Percentiles rank a stretch among this genome's conserved stretches.
Conservation (phyloP, 2,797 vertebrate species). For the Microctenopoma steveboyesi region DNA sequence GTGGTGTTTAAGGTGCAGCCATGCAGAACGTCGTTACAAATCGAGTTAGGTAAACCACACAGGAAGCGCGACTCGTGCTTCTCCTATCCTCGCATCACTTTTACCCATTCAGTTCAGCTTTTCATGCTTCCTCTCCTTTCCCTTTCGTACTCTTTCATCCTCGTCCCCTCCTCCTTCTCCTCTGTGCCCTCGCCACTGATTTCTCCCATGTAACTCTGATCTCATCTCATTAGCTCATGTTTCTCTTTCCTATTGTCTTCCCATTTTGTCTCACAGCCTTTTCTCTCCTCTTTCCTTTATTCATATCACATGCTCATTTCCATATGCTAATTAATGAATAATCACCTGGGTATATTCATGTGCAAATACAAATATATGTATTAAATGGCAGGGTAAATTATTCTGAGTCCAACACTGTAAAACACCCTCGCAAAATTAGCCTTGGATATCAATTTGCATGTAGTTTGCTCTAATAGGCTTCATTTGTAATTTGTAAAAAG, state of each 20-base stretch:
- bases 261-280: constrained; percentile 54
- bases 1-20: too few relatives aligned
- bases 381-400: constrained; percentile 75
- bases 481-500: constrained; percentile 80
- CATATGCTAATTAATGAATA: constrained; percentile 84
- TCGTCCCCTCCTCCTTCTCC: background rate
- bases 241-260: constrained; percentile 64
- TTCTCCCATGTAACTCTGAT: constrained; percentile 60
- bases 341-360: constrained; percentile 83
- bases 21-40: too few relatives aligned
- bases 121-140: too few relatives aligned
- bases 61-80: too few relatives aligned
- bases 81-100: too few relatives aligned
- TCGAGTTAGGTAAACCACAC: too few relatives aligned
- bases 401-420: constrained; percentile 69
- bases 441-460: constrained; percentile 81
- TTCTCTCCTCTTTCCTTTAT: constrained; percentile 67
- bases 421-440: constrained; percentile 76
- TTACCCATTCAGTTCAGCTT: background rate
- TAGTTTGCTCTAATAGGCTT: constrained; percentile 78
- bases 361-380: constrained; percentile 81
- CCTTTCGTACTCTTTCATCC: background rate
- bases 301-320: constrained; percentile 81
- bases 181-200: constrained; percentile 39
- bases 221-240: constrained; percentile 72